Evolutionary conservation across 2,888 invertebrate genomes (phyloP).

Genomic region (Limnephilus marmoratus): DNA sequence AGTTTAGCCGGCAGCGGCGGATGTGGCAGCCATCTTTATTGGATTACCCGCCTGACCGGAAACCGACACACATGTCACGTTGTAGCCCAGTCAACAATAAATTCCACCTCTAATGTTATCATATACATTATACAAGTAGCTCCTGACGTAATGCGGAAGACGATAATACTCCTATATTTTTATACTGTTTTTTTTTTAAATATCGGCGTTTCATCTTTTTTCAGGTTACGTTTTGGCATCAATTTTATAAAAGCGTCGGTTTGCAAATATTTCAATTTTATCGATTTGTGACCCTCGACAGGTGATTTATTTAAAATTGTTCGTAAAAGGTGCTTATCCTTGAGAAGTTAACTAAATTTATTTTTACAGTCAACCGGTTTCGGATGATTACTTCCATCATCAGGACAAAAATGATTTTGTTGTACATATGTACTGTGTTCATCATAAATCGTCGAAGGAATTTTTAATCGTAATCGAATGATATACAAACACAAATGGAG

Average conservation of each 20-base stretch:
- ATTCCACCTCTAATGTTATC: background rate
- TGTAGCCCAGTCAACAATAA: constrained; percentile 8
- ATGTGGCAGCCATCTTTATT: constrained; percentile 39
- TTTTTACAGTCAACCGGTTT: background rate
- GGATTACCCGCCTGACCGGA: constrained; percentile 43
- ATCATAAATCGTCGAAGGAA: no score
- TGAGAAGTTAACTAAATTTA: background rate
- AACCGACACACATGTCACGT: constrained; percentile 17
- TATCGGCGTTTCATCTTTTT: background rate
- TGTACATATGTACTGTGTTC: no score
- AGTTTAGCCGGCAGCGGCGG: background rate
- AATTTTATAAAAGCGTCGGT: no score
- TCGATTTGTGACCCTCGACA: no score
- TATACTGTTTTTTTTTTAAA: background rate
- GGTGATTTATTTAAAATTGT: no score
- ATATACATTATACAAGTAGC: background rate
- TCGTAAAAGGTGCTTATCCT: no score
- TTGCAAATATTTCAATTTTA: no score
- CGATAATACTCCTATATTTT: background rate
- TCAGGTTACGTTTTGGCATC: no score
- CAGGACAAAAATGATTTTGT: no score
- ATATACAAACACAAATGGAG: no score
- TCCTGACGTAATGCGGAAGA: background rate
- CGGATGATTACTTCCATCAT: background rate
- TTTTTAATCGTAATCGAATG: no score